Percentiles rank a stretch among this genome's conserved stretches.
phyloP scores from a whole-genome alignment of 2,888 invertebrate species.

The Sericinus montela region DNA sequence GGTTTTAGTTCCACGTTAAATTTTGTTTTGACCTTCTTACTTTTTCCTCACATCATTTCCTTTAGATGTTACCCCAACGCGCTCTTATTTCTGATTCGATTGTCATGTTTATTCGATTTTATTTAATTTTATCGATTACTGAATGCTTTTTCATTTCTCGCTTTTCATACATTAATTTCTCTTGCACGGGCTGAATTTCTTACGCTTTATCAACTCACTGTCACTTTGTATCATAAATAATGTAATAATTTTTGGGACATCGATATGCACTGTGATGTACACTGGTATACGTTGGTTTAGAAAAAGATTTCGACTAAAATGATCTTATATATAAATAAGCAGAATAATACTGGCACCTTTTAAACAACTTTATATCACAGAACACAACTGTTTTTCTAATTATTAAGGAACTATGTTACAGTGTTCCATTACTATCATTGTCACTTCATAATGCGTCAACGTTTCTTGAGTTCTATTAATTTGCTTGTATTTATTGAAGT shows the following conservation, averaged over 20 bases:
- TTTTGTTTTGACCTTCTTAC: slow-evolving; percentile 47
- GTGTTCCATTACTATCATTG: slow-evolving; percentile 47
- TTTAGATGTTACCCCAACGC: slow-evolving; percentile 60
- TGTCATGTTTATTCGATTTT: slow-evolving; percentile 57
- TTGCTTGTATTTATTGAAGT: slow-evolving; percentile 67
- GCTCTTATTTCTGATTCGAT: slow-evolving; percentile 27
- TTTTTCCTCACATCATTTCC: slow-evolving; percentile 54
- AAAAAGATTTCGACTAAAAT: slow-evolving; percentile 42
- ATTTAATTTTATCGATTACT: slow-evolving; percentile 56
- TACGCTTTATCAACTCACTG: slow-evolving; percentile 68
- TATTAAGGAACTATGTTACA: slow-evolving; percentile 37
- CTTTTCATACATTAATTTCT: slow-evolving; percentile 72
- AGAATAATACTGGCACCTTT: slow-evolving; percentile 52
- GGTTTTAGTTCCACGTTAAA: slow-evolving; percentile 56
- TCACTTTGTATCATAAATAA: slow-evolving; percentile 71
- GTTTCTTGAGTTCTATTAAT: slow-evolving; percentile 59
- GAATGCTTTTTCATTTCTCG: slow-evolving; percentile 73
- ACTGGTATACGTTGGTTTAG: slow-evolving; percentile 57
- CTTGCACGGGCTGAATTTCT: slow-evolving; percentile 75
- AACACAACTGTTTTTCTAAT: slow-evolving; percentile 41
- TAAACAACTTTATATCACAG: slow-evolving; percentile 35
- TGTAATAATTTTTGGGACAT: slow-evolving; percentile 51
- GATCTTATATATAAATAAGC: slow-evolving; percentile 34
- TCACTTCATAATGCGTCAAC: slow-evolving; percentile 57
- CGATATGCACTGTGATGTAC: slow-evolving; percentile 64